These are phyloP conservation scores for Ferdinandea cuprea DNA, from an alignment of 2,888 invertebrate species.

Conservation along the genomic window DNA sequence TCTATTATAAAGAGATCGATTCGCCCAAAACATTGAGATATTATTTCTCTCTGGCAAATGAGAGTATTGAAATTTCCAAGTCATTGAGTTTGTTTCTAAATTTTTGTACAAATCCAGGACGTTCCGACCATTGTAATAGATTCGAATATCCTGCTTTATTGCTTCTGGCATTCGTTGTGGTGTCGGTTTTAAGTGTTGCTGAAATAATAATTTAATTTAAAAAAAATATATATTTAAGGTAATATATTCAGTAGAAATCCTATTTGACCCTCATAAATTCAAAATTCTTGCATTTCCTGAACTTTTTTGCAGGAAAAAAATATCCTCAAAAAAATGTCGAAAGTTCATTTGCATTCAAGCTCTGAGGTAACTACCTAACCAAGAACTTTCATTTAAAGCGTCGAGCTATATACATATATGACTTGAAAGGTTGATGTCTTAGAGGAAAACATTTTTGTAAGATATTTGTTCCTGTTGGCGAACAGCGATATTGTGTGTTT, in stretches of 20 bases:
- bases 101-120: conserved; percentile 86
- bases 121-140: conserved; percentile 85
- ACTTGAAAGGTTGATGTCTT: too few species aligned
- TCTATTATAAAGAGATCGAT: conserved; percentile 86
- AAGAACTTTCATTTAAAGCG: too few species aligned
- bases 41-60: conserved; percentile 85
- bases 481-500: too few species aligned
- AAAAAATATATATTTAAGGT: not conserved
- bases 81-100: conserved; percentile 81
- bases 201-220: not conserved
- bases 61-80: conserved; percentile 85
- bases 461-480: too few species aligned
- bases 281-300: not conserved
- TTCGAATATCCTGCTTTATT: conserved; percentile 79
- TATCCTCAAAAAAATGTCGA: too few species aligned
- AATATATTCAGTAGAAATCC: not conserved
- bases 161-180: conserved; percentile 65
- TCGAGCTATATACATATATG: too few species aligned
- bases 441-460: too few species aligned
- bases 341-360: too few species aligned
- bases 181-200: conserved; percentile 56
- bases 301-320: too few species aligned
- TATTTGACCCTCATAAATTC: not conserved
- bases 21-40: conserved; percentile 85
- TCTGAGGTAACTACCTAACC: too few species aligned